phyloP scores from a whole-genome alignment of 2,888 invertebrate genomes.

The Mongoloraphidia duomilia region DNA sequence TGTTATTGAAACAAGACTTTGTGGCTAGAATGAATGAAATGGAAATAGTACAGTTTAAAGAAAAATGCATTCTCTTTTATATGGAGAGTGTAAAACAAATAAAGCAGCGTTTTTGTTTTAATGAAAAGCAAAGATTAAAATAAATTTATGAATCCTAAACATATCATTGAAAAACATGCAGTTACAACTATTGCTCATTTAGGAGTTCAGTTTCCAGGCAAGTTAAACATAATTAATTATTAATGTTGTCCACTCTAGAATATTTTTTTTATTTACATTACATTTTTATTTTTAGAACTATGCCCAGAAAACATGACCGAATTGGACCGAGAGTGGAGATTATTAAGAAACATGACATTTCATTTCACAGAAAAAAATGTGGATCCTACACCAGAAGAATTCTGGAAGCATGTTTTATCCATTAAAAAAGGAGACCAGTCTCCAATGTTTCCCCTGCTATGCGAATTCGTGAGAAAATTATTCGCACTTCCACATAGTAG shows the following conservation, averaged over 20 bases:
- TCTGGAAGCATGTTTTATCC: conserved; percentile 4
- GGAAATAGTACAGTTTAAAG: conserved; percentile 3
- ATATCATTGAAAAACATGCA: no score
- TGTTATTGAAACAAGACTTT: no score
- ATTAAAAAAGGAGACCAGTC: conserved; percentile 1
- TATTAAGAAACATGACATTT: conserved; percentile 5
- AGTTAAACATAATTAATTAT: no score
- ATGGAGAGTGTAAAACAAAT: conserved; percentile 7
- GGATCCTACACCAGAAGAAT: conserved; percentile 6
- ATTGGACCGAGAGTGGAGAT: conserved; percentile 7
- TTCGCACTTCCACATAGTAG: conserved; percentile 7
- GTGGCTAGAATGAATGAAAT: background rate
- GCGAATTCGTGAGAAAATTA: conserved; percentile 5
- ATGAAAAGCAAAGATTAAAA: background rate
- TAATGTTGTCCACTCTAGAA: no score
- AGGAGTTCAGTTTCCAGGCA: no score
- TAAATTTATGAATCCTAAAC: no score
- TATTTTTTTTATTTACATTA: no score
- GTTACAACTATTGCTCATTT: no score
- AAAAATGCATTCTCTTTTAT: conserved; percentile 8
- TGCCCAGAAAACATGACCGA: conserved; percentile 7
- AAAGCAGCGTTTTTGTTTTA: conserved; percentile 4
- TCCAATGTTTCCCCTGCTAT: conserved; percentile 6
- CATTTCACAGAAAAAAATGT: conserved; percentile 4
- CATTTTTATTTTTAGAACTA: background rate